Conservation (phyloP, 2,797 vertebrate genomes). For the Podarcis lilfordi region DNA sequence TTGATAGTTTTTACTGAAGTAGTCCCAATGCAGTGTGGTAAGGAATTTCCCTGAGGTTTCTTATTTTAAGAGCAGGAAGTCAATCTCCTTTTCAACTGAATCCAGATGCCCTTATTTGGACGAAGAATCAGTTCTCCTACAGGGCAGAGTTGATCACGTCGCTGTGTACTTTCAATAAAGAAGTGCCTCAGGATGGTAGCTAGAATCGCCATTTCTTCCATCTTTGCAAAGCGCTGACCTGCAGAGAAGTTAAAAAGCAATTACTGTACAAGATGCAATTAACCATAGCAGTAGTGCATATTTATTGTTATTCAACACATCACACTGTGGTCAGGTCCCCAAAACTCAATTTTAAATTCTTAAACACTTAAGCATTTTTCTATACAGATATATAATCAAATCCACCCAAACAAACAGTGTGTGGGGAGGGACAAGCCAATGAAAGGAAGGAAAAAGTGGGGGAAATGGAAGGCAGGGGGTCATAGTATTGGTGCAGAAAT, state of each 20-base stretch:
- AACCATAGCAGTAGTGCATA: background rate
- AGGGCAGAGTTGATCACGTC: conserved; percentile 82
- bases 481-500: no score
- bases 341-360: background rate
- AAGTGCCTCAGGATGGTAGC: conserved; percentile 85
- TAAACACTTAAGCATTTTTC: background rate
- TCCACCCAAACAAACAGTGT: background rate
- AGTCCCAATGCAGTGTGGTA: background rate
- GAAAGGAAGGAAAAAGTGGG: background rate
- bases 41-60: conserved; percentile 1
- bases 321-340: background rate
- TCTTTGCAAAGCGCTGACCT: conserved; percentile 93
- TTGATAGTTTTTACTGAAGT: background rate
- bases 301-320: background rate
- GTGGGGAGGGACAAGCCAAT: background rate
- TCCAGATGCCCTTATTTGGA: conserved; percentile 87
- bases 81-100: conserved; percentile 85
- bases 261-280: background rate
- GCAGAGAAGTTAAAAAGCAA: conserved; percentile 34
- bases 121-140: conserved; percentile 89
- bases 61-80: conserved; percentile 14
- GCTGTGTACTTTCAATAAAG: conserved; percentile 85
- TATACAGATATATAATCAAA: background rate
- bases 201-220: conserved; percentile 94
- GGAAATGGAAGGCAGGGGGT: background rate